These are phyloP conservation scores for Anhinga rufa DNA, from an alignment of 2,113 vertebrate genomes.

Conservation along the genomic window DNA sequence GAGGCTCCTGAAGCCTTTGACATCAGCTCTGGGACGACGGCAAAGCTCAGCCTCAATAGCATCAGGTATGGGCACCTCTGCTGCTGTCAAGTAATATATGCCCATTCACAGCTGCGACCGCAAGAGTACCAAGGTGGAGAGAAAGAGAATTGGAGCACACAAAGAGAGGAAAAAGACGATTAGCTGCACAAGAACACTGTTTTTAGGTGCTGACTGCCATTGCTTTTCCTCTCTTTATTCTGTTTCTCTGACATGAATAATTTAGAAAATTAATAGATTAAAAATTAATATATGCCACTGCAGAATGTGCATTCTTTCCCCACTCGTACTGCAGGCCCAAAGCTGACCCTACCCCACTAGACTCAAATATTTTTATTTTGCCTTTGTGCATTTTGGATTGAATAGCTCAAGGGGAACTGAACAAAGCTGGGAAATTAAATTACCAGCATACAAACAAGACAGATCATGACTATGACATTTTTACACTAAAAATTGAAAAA, in stretches of 20 bases:
- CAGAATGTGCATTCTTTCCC: not conserved
- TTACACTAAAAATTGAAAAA: conserved; percentile 12
- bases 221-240: not conserved
- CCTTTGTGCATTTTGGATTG: not conserved
- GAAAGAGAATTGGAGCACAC: not conserved
- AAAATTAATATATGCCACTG: conserved; percentile 36
- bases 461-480: not conserved
- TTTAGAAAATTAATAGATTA: conserved; percentile 59
- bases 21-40: not conserved
- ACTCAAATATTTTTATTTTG: not conserved
- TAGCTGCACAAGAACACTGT: not conserved
- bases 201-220: not conserved
- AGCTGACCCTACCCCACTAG: not conserved
- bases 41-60: not conserved
- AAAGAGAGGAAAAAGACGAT: not conserved
- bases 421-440: conserved; percentile 32
- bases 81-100: not conserved
- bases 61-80: not conserved
- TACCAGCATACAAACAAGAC: not conserved
- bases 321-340: not conserved
- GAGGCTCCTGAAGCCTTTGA: not conserved
- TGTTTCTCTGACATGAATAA: conserved; percentile 41
- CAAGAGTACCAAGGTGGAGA: not conserved
- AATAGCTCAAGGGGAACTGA: not conserved
- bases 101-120: not conserved